Base-by-base conservation (phyloP, 2,888 invertebrate genomes). In the Stenolophus ochropezus region DNA sequence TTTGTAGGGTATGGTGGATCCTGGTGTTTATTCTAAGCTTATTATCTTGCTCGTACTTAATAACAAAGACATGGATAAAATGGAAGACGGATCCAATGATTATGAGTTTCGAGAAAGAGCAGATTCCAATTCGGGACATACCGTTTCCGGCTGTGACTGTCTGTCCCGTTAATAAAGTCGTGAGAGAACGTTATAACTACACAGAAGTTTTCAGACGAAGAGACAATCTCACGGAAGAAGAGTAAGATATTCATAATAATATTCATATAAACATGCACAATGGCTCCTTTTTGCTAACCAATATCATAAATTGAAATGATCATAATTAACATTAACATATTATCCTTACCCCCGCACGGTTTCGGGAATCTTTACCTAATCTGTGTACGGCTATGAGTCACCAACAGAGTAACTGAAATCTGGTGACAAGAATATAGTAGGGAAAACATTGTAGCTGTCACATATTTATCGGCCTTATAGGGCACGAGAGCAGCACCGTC, bases 51-150 rank as follows among this genome's bases (percentile, higher is more conserved):
- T 87, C 90, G 58, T 90, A 90, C 49, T 88, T 93, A 3, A 94
- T 93, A 42, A 89, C 90, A 82, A 92, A 93, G 86, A 92, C 93
- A 4, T 94, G 93, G 91, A 90, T 91, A 84, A 94, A 94, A 87
- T 94, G 94, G 94, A 91, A 92, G 82, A 91, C 91, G 83, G 93
- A 92, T 85, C 94, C 94, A 0, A 94, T 94, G 0, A 94, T 94
- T 85, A 94, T 94, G 1, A 94, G 93, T 85, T 94, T 94, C 85
- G 94, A 93, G 0, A 94, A 94, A 85, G 92, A 92, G 71, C 92
- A 94, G 0, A 94, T 93, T 16, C 91, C 92, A 2, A 92, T 93
- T 82, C 92, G 92, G 91, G 90, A 92, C 88, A 91, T 92, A 20
- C 88, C 88, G 0, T 89, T 89, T 84, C 89, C 88, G 3, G 87